A percentile compares a stretch with the other conserved stretches of the same genome.
These are phyloP conservation scores for Ceratitis capitata DNA, from an alignment of 1,140 invertebrate genomes.

Conservation along the genomic window DNA sequence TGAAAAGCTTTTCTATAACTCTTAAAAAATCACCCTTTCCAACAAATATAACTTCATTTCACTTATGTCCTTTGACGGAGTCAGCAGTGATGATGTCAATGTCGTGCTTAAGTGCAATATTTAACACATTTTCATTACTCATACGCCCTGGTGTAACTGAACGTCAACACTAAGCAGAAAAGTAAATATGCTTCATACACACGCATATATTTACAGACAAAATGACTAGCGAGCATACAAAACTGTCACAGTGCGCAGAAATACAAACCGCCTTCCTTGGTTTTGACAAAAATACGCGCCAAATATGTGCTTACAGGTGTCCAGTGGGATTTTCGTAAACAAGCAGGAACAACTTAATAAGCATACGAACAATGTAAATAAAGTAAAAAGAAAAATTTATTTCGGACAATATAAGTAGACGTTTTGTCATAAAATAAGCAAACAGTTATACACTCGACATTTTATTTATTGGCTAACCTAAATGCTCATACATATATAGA, in stretches of 20 bases:
- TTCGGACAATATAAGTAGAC: background rate
- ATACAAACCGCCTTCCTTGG: background rate
- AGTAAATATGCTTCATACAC: background rate
- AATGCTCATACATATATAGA: background rate
- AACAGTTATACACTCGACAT: background rate
- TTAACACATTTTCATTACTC: background rate
- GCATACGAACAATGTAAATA: no score
- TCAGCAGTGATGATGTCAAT: conserved; percentile 2
- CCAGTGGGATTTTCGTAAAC: background rate
- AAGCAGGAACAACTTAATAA: background rate
- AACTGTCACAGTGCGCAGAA: background rate
- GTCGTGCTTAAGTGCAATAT: conserved; percentile 8
- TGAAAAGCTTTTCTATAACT: background rate
- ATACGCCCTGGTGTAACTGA: background rate
- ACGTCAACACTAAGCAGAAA: background rate
- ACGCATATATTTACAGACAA: background rate
- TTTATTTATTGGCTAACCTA: background rate
- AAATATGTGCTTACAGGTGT: background rate
- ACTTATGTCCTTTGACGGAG: background rate
- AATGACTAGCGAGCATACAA: background rate
- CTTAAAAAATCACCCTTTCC: no score
- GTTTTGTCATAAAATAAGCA: background rate
- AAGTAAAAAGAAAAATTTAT: background rate
- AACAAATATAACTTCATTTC: no score
- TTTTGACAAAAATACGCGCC: background rate